Evolutionary conservation across 2,113 vertebrate genomes (phyloP), one percentile per base, ranked within the genome.

Genomic region (Ctenodactylus gundi): DNA sequence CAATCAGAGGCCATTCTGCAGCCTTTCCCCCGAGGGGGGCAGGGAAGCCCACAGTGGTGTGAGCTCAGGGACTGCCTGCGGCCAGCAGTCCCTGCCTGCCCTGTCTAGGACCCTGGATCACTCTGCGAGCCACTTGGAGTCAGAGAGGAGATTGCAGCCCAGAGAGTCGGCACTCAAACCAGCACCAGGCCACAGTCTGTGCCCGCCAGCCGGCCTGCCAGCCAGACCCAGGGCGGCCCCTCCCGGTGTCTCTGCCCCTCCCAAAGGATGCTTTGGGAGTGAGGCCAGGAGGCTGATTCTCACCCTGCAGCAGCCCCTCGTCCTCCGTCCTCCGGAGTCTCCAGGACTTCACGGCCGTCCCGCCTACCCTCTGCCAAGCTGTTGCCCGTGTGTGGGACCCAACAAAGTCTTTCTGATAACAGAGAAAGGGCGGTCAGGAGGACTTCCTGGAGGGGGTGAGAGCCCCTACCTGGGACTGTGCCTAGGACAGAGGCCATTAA

Each of bases 21-120:
- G 95, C 96, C 96, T 97, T 97, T 97, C 96, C 97, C 96, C 97
- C 95, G 85, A 93, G 90, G 18, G 68, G 80, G 80, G 68, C 75
- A 57, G 93, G 78, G 91, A 87, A 96, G 95, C 92, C 92, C 91
- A 93, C 91, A 60, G 95, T 94, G 93, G 94, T 88, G 97, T 80
- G 97, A 97, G 96, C 92, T 64, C 72, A 9, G 55, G 94, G 94
- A 89, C 92, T 86, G 97, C 90, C 93, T 41, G 89, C 49, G 11
- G 51, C 44, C 53, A n/a, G 13, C 94, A 95, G 93, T 95, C 86
- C 90, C 87, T 51, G 90, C 93, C 81, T 55, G 44, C 81, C 93
- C 87, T 55, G 62, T 91, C 94, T 87, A 84, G 94, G 94, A 91
- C 92, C 58, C 64, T 14, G 68, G 84, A 78, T 70, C 53, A 1